Evolutionary conservation across 2,113 vertebrate species (phyloP).

Genomic region (Pardalotus punctatus): DNA sequence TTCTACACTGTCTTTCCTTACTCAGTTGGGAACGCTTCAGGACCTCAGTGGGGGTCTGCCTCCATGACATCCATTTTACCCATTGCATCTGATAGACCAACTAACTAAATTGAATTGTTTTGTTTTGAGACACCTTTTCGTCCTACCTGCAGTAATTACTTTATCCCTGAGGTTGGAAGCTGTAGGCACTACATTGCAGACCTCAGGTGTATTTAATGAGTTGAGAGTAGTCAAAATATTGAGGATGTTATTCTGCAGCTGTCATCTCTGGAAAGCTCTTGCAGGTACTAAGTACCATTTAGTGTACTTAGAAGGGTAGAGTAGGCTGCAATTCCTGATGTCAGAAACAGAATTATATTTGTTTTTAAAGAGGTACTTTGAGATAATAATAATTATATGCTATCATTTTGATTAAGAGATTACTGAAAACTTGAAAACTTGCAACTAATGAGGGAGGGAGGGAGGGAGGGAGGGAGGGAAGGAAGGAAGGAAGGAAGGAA

Average conservation of each 20-base stretch:
- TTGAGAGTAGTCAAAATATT: constrained; percentile 1
- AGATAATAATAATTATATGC: not conserved
- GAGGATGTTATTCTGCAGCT: not conserved
- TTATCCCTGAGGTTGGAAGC: not conserved
- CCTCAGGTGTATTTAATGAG: not conserved
- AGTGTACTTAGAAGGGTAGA: not conserved
- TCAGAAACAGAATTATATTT: not conserved
- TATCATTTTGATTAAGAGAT: not conserved
- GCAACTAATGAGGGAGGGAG: not conserved
- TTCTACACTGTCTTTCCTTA: not conserved
- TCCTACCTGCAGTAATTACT: not conserved
- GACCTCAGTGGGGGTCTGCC: not conserved
- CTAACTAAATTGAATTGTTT: not conserved
- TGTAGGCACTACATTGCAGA: not conserved
- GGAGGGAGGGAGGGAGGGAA: not conserved
- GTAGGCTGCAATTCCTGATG: not conserved
- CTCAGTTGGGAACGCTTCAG: not conserved
- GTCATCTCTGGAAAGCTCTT: not conserved
- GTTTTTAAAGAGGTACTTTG: not conserved
- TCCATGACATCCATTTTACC: not conserved
- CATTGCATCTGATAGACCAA: not conserved
- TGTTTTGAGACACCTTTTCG: not conserved
- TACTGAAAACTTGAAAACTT: not conserved
- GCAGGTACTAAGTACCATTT: not conserved
- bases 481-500: not conserved